Evolutionary conservation across 2,797 vertebrate species (phyloP), one percentile per base, ranked within the genome.

Genomic region (Microctenopoma steveboyesi): DNA sequence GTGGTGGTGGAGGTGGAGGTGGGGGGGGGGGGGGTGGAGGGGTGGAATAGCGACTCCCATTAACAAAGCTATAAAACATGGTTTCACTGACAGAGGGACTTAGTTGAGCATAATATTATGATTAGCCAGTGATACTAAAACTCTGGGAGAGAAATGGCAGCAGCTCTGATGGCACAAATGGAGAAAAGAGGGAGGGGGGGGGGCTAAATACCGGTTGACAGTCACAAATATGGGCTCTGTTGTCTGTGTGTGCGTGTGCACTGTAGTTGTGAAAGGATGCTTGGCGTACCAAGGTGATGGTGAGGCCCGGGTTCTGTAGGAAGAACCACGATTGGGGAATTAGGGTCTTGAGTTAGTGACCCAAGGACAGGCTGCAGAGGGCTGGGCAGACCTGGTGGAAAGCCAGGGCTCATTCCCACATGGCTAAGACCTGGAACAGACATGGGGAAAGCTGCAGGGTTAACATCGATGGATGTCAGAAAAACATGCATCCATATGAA

Each of bases 281-380:
- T 63, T 15, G 42, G 63, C 55, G 1, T 95, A 98, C 97, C 97
- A 7, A 99, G 95, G 0, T 96, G 89, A 76, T 97, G 97, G 57
- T 97, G 97, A 81, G 96, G 69, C 0, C 96, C 89, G 2, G 96
- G 93, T 69, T 98, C 97, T 0, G 95, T 93, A 47, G 97, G 96
- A 74, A 99, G 94, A 82, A 99, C 96, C 86, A 98, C 96, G 30
- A 98, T 94, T 45, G 95, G 88, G 30, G 92, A 73, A 85, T 88
- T 89, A 1, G 92, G 92, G 35, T 98, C 97, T 91, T 97, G 96
- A 76, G 95, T 90, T 57, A 98, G 95, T 5, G 97, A 96, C 5
- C 91, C 90, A 83, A 99, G 93, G 82, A 98, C 96, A 0, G 97
- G 94, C 84, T 96, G 95, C 90, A 99, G 92, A 72, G 96, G 78